Conservation (phyloP, 1,140 invertebrate species). For the Dreissena polymorpha region DNA sequence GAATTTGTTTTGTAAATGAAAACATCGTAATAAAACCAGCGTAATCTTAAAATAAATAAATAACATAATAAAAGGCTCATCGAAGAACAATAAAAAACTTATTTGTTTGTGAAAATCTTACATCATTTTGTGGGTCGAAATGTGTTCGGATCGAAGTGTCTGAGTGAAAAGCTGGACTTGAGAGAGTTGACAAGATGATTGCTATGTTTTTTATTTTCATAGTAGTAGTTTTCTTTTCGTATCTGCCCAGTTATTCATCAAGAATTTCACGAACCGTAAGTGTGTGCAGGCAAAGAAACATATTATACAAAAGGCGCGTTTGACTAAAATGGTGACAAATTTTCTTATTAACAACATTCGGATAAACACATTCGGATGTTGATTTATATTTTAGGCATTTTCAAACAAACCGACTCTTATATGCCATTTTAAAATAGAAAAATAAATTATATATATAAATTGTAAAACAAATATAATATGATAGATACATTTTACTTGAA, state of each 20-base stretch:
- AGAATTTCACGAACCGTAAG: slow-evolving; percentile 60
- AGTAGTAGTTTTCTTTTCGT: slow-evolving; percentile 62
- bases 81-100: too few species aligned
- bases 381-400: not conserved
- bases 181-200: slow-evolving; percentile 54
- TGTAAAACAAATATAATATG: not conserved
- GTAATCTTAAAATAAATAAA: too few species aligned
- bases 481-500: too few species aligned
- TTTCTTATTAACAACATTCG: not conserved
- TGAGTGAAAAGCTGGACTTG: too few species aligned
- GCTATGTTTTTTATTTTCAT: slow-evolving; percentile 60
- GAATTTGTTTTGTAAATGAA: too few species aligned
- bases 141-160: too few species aligned
- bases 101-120: too few species aligned
- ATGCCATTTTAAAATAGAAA: not conserved
- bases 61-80: too few species aligned
- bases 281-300: not conserved
- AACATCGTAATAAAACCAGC: too few species aligned
- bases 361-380: not conserved
- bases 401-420: not conserved
- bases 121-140: too few species aligned
- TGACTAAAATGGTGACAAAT: not conserved
- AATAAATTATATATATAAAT: not conserved
- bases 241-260: slow-evolving; percentile 60
- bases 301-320: not conserved